Conservation (phyloP, 2,797 vertebrate genomes). For the Hippocampus kuda region DNA sequence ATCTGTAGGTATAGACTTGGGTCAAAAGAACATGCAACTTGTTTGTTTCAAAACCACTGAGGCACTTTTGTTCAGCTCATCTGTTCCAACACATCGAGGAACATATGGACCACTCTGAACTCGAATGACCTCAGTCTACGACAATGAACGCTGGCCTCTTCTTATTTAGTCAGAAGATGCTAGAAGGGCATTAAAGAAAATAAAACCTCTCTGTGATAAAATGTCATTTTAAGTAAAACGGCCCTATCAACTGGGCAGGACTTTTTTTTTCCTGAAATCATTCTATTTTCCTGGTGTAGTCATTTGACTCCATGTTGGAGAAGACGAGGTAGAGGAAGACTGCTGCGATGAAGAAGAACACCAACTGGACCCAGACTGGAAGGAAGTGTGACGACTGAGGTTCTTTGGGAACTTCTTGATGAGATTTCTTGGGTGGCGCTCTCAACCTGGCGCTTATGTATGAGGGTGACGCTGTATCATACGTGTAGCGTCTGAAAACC, state of each 20-base stretch:
- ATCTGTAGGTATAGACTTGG: neutral
- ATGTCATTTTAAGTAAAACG: constrained; percentile 11
- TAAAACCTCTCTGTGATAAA: neutral
- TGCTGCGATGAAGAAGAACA: constrained; percentile 57
- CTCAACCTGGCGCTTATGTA: constrained; percentile 37
- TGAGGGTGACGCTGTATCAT: constrained; percentile 36
- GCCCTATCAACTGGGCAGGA: neutral
- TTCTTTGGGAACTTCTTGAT: constrained; percentile 11
- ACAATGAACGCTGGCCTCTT: neutral
- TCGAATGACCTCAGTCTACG: neutral
- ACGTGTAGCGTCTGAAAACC: constrained; percentile 38
- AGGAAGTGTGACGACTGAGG: constrained; percentile 40
- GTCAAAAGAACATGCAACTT: neutral
- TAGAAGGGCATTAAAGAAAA: neutral
- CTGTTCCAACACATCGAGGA: neutral
- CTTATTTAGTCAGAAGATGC: neutral
- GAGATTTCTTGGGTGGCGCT: constrained; percentile 22
- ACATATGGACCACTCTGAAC: neutral
- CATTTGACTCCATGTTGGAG: constrained; percentile 58
- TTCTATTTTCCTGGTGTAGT: constrained; percentile 43
- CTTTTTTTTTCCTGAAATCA: constrained; percentile 23
- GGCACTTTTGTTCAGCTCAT: constrained; percentile 38
- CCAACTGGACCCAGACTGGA: constrained; percentile 63
- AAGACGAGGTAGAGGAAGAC: constrained; percentile 60
- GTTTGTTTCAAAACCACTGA: constrained; percentile 8